A percentile compares a stretch with the other conserved stretches of the same genome.
Conservation (phyloP, 2,113 vertebrate genomes). For the Picathartes gymnocephalus region DNA sequence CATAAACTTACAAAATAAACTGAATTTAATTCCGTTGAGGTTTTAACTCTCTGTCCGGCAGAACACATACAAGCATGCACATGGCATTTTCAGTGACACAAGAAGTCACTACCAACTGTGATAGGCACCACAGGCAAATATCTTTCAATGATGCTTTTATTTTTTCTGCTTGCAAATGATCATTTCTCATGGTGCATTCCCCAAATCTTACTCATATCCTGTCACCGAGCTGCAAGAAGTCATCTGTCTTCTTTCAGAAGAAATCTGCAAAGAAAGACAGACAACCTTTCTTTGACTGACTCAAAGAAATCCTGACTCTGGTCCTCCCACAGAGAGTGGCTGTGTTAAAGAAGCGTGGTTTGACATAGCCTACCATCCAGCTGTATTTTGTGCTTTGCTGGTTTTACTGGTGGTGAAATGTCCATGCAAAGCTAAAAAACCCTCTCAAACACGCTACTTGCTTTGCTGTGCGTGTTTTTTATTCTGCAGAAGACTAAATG, state of each 20-base stretch:
- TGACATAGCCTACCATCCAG: neutral
- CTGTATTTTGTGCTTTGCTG: neutral
- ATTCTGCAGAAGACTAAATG: neutral
- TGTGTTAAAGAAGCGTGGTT: fast-evolving
- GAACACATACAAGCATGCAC: neutral
- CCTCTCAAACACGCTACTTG: neutral
- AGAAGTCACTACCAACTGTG: neutral
- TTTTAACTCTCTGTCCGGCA: neutral
- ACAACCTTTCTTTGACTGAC: too few relatives aligned
- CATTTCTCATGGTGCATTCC: neutral
- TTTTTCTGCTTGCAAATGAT: neutral
- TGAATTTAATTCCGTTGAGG: neutral
- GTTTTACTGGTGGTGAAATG: neutral
- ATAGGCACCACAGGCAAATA: neutral
- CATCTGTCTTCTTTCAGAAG: neutral
- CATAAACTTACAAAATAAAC: neutral
- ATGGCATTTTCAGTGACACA: neutral
- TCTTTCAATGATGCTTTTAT: neutral
- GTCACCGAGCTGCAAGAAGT: neutral
- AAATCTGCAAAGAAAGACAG: neutral
- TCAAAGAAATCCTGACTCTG: neutral
- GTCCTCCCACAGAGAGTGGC: neutral
- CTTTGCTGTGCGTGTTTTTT: neutral
- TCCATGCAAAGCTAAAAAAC: neutral
- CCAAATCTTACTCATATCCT: neutral